phyloP scores from a whole-genome alignment of 2,113 vertebrate species.

The Heteronetta atricapilla region DNA sequence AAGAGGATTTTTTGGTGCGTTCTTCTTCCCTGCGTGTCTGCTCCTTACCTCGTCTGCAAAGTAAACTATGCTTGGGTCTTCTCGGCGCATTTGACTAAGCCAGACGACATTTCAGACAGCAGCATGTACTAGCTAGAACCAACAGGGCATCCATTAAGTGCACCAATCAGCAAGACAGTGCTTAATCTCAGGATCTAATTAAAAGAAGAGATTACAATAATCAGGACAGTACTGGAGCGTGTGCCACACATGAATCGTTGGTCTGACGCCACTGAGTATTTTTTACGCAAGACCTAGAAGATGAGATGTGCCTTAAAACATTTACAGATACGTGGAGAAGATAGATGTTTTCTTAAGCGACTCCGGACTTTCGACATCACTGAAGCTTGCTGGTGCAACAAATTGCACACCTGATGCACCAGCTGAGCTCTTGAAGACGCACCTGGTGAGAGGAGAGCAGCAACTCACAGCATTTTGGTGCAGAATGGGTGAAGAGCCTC shows the following conservation, averaged over 20 bases:
- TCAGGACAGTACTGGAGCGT: neutral
- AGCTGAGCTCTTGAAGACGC: neutral
- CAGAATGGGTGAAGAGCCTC: neutral
- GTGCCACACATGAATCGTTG: neutral
- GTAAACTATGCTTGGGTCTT: neutral
- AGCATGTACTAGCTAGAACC: neutral
- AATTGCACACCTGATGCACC: rapidly evolving
- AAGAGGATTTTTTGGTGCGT: neutral
- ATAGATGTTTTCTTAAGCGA: neutral
- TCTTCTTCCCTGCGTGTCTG: neutral
- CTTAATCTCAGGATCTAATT: slow-evolving; percentile 42
- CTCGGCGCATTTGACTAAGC: neutral
- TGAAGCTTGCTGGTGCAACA: neutral
- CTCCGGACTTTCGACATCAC: neutral
- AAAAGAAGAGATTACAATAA: slow-evolving; percentile 38
- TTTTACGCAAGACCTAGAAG: neutral
- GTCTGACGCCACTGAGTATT: neutral
- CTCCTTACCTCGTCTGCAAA: rapidly evolving
- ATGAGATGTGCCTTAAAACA: neutral
- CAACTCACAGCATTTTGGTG: neutral
- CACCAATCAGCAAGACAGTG: neutral
- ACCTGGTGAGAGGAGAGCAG: neutral
- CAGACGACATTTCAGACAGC: rapidly evolving
- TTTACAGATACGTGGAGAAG: neutral
- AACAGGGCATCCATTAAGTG: neutral